phyloP scores from a whole-genome alignment of 2,797 vertebrate genomes.

The Decapterus maruadsi region DNA sequence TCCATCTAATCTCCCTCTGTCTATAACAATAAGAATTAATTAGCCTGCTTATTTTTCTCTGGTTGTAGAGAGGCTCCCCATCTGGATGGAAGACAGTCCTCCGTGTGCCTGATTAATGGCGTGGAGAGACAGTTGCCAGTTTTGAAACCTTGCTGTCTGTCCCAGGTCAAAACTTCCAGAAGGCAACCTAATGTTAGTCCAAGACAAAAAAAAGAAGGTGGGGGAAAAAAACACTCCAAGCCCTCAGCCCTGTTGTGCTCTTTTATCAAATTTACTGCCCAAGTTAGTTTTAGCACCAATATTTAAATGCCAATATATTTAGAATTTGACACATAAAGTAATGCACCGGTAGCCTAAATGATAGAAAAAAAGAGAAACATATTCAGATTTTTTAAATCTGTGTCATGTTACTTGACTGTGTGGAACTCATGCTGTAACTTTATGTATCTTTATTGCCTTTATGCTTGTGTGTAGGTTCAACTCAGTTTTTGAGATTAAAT shows the following conservation, averaged over 20 bases:
- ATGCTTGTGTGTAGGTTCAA: too few species aligned
- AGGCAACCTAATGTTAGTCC: conserved; percentile 78
- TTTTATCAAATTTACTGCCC: conserved; percentile 19
- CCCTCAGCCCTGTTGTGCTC: conserved; percentile 27
- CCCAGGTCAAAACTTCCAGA: conserved; percentile 85
- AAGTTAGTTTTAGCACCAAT: conserved; percentile 15
- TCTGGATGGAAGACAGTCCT: conserved; percentile 97
- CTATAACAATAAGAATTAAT: conserved; percentile 99
- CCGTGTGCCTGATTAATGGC: conserved; percentile 97
- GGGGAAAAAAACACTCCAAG: background rate
- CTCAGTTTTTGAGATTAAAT: background rate
- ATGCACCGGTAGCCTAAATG: too few species aligned
- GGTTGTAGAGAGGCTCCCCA: conserved; percentile 95
- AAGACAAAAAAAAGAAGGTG: conserved; percentile 23
- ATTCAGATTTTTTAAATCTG: background rate
- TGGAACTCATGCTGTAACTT: background rate
- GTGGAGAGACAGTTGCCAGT: conserved; percentile 92
- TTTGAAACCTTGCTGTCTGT: conserved; percentile 83
- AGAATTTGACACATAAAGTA: too few species aligned
- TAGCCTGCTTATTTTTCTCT: conserved; percentile 98
- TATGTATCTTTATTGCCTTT: too few species aligned
- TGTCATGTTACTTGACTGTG: background rate
- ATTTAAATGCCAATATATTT: background rate
- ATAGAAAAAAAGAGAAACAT: too few species aligned
- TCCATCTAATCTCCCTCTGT: conserved; percentile 97